Evolutionary conservation across 1,140 invertebrate species (phyloP).

Genomic region (Macrobrachium nipponense): DNA sequence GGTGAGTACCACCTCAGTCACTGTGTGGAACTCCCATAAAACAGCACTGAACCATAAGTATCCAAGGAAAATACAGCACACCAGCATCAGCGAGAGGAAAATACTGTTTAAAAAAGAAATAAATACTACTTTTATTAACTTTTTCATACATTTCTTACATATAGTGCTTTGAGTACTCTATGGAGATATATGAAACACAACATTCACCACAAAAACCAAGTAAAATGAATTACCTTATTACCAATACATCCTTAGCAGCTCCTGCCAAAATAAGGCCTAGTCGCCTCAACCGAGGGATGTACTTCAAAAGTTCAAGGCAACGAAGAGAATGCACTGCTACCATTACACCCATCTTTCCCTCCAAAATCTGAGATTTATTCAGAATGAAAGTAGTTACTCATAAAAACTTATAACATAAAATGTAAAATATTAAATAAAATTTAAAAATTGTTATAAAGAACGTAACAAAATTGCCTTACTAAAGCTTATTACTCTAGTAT

Average conservation of each 20-base stretch:
- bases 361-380: slow-evolving; percentile 20
- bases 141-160: neutral
- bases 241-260: slow-evolving; percentile 38
- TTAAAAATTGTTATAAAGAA: too few species aligned
- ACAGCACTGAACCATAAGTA: slow-evolving; percentile 30
- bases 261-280: slow-evolving; percentile 29
- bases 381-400: neutral
- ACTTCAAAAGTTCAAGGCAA: slow-evolving; percentile 45
- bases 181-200: too few species aligned
- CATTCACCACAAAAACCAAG: neutral
- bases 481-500: too few species aligned
- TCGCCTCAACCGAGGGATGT: slow-evolving; percentile 31
- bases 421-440: neutral
- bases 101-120: neutral
- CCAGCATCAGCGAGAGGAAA: slow-evolving; percentile 11
- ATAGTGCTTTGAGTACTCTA: neutral
- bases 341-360: slow-evolving; percentile 38
- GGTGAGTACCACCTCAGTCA: neutral
- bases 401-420: neutral
- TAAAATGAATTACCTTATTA: slow-evolving; percentile 25
- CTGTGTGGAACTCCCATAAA: slow-evolving; percentile 32
- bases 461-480: too few species aligned
- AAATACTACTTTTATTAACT: neutral
- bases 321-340: slow-evolving; percentile 48
- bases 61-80: slow-evolving; percentile 19